Base-by-base conservation (phyloP, 35 echinoderm and acorn worm genomes). In the Patiria miniata region DNA sequence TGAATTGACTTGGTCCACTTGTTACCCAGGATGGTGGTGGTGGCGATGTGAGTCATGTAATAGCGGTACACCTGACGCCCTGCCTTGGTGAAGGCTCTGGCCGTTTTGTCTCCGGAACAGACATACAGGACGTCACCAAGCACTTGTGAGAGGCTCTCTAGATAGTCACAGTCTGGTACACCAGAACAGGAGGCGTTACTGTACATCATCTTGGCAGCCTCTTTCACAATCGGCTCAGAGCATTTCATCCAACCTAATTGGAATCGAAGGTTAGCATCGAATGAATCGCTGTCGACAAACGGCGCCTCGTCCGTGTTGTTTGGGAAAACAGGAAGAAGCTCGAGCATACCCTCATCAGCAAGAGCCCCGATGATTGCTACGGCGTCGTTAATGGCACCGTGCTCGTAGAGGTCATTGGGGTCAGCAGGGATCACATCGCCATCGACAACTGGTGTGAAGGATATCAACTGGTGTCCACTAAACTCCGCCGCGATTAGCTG, bases 371-470 rank as follows among this genome's bases (percentile, higher is more conserved):
- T 73, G 26, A 73, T 73, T 30, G 65, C 34, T 22, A 36, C 65
- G 34, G 65, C 65, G 65, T 73, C 65, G 65, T 73, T 73, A 23
- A 73, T 36, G 65, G 65, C 65, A 23, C 65, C 65, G 2, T 36
- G 26, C 34, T 73, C 65, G 65, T 36, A 73, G 65, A 73, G 65
- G 26, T 73, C 65, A 30, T 10, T 32, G 65, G 26, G 65, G 65
- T 32, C 34, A 34, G 26, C n/a, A 34, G 65, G 65, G 9, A 73
- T 26, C 19, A 73, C 23, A 22, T 73, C 26, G 29, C 65, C 65
- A 34, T 73, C 65, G 29, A 73, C 26, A 9, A 73, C 65, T 10
- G 65, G 65, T 32, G 65, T 30, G 26, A 73, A 73, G 26, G 65
- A 60, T 18, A 60, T 26, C 29, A 47, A 47, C 42, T 47, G 42